phyloP scores from a whole-genome alignment of 2,797 vertebrate species.

The Parauchenoglanis punctatus region DNA sequence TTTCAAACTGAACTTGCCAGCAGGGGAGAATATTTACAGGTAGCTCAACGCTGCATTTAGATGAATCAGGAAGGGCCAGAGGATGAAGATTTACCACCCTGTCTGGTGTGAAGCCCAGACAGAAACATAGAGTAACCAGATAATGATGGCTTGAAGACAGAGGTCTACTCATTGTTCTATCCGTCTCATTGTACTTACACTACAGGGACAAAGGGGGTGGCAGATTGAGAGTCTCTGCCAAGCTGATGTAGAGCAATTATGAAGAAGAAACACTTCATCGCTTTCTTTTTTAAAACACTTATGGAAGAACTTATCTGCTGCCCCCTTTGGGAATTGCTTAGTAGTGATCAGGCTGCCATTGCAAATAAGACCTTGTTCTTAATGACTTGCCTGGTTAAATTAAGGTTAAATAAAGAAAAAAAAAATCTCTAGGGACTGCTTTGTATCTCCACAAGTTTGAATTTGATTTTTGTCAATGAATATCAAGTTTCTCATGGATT shows the following conservation, averaged over 20 bases:
- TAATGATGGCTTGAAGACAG: slow-evolving; percentile 18
- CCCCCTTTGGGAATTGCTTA: neutral
- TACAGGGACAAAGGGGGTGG: neutral
- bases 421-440: neutral
- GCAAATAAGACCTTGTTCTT: too few species aligned
- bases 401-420: too few species aligned
- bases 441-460: neutral
- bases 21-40: neutral
- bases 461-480: neutral
- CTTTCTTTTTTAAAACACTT: neutral
- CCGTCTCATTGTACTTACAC: neutral
- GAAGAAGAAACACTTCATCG: neutral
- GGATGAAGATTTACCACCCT: slow-evolving; percentile 36
- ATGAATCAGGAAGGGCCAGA: slow-evolving; percentile 11
- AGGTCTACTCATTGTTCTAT: neutral
- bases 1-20: slow-evolving; percentile 58
- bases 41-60: slow-evolving; percentile 19
- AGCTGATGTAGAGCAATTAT: neutral
- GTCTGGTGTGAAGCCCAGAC: slow-evolving; percentile 26
- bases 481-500: slow-evolving; percentile 8
- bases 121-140: neutral
- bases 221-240: slow-evolving; percentile 10
- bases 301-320: neutral
- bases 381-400: too few species aligned
- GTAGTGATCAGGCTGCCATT: neutral